Conservation (phyloP, 2,888 invertebrate species). For the Phragmatobia fuliginosa region DNA sequence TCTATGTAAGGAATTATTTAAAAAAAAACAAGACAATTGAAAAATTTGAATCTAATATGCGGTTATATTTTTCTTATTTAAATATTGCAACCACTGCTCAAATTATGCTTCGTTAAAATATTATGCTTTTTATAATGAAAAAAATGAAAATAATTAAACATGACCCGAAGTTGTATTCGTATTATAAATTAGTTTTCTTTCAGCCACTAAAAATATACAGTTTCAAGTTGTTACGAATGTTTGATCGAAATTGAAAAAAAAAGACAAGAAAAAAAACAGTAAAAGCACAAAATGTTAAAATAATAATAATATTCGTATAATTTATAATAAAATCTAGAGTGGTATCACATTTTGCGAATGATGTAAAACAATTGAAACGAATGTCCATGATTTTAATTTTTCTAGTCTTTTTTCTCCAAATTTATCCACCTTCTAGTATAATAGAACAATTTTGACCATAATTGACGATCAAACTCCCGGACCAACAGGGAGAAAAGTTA, state of each 20-base stretch:
- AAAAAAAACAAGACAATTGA: not conserved
- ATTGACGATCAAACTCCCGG: slow-evolving; percentile 53
- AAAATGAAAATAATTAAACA: slow-evolving; percentile 27
- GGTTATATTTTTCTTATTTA: slow-evolving; percentile 17
- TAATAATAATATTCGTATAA: slow-evolving; percentile 33
- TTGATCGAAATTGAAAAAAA: slow-evolving; percentile 47
- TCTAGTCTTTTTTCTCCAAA: slow-evolving; percentile 52
- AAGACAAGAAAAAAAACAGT: slow-evolving; percentile 25
- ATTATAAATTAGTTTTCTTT: slow-evolving; percentile 45
- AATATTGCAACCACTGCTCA: slow-evolving; percentile 27
- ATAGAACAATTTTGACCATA: slow-evolving; percentile 32
- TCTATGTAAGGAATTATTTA: slow-evolving; percentile 14
- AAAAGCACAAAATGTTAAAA: slow-evolving; percentile 36
- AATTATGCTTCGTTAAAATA: slow-evolving; percentile 46
- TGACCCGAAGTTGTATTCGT: slow-evolving; percentile 24
- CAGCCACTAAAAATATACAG: slow-evolving; percentile 19
- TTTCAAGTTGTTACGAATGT: slow-evolving; percentile 47
- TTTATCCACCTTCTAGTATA: slow-evolving; percentile 33
- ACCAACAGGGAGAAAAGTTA: slow-evolving; percentile 33
- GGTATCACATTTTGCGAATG: slow-evolving; percentile 47
- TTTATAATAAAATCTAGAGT: slow-evolving; percentile 35
- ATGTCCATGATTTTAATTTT: slow-evolving; percentile 33
- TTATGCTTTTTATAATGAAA: slow-evolving; percentile 41
- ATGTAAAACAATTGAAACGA: slow-evolving; percentile 43
- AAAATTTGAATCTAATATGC: not conserved